phyloP scores from a whole-genome alignment of 30 jellyfish, hydroid and myxozoan species.

The Aurelia aurita region DNA sequence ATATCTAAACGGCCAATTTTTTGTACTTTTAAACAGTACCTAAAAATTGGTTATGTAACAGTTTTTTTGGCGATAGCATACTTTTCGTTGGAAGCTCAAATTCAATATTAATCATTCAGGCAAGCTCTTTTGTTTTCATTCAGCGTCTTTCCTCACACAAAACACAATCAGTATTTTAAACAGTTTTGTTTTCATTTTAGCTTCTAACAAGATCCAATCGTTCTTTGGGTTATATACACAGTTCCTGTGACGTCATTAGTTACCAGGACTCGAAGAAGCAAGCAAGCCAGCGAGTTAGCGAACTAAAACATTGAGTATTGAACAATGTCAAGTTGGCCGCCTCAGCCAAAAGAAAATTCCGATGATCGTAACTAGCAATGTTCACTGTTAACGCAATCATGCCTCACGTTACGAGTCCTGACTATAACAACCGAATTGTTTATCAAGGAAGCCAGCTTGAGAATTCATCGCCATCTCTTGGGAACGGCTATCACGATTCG shows the following conservation, averaged over 20 bases:
- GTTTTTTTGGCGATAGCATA: no score
- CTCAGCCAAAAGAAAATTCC: slow-evolving; percentile 13
- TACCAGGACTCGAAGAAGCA: slow-evolving; percentile 42
- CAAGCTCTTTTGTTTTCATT: no score
- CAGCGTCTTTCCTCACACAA: no score
- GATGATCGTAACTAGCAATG: slow-evolving; percentile 65
- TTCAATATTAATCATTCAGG: no score
- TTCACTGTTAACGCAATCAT: slow-evolving; percentile 45
- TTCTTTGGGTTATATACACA: neutral
- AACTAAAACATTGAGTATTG: neutral
- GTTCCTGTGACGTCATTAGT: slow-evolving; percentile 66
- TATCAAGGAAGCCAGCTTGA: slow-evolving; percentile 52
- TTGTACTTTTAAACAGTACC: no score
- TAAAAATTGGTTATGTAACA: no score
- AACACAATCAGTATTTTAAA: neutral
- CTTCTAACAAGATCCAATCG: neutral
- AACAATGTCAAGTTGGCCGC: slow-evolving; percentile 69
- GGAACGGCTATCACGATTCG: slow-evolving; percentile 15
- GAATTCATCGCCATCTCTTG: slow-evolving; percentile 27
- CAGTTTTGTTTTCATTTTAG: neutral
- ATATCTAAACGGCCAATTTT: no score
- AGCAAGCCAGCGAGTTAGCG: neutral
- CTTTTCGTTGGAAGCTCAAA: no score
- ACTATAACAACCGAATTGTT: slow-evolving; percentile 17
- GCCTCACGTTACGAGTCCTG: slow-evolving; percentile 70